Percentiles rank a stretch among this genome's conserved stretches.
phyloP scores from a whole-genome alignment of 2,888 invertebrate genomes.

The Phyllotreta cruciferae region DNA sequence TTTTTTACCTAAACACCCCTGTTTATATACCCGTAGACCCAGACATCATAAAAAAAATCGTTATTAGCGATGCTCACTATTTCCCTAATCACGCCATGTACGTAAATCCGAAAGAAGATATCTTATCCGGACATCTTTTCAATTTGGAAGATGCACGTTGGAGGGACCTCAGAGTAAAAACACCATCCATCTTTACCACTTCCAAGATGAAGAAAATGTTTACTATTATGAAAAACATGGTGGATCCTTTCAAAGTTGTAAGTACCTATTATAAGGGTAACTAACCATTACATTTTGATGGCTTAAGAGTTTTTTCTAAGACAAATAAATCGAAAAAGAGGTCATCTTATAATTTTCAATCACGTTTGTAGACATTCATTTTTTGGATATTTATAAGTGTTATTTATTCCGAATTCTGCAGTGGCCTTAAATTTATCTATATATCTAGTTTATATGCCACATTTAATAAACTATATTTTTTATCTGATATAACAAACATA shows the following conservation, averaged over 20 bases:
- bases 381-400: no score
- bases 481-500: no score
- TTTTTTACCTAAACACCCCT: slow-evolving; percentile 57
- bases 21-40: slow-evolving; percentile 49
- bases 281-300: not conserved
- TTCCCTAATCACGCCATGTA: slow-evolving; percentile 48
- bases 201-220: slow-evolving; percentile 56
- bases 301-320: no score
- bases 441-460: no score
- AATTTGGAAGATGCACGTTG: slow-evolving; percentile 58
- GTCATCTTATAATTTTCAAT: no score
- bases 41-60: slow-evolving; percentile 57
- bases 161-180: slow-evolving; percentile 52
- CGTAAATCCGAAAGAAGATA: slow-evolving; percentile 49
- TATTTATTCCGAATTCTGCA: no score
- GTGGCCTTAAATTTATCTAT: no score
- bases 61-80: slow-evolving; percentile 65
- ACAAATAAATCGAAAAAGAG: no score
- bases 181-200: slow-evolving; percentile 51
- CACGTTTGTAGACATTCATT: no score
- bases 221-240: slow-evolving; percentile 42
- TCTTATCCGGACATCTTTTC: slow-evolving; percentile 57
- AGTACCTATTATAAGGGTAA: slow-evolving; percentile 1
- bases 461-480: no score
- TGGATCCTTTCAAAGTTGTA: slow-evolving; percentile 24